These are phyloP conservation scores for Bicyclus anynana DNA, from an alignment of 1,140 invertebrate species.

Conservation along the genomic window DNA sequence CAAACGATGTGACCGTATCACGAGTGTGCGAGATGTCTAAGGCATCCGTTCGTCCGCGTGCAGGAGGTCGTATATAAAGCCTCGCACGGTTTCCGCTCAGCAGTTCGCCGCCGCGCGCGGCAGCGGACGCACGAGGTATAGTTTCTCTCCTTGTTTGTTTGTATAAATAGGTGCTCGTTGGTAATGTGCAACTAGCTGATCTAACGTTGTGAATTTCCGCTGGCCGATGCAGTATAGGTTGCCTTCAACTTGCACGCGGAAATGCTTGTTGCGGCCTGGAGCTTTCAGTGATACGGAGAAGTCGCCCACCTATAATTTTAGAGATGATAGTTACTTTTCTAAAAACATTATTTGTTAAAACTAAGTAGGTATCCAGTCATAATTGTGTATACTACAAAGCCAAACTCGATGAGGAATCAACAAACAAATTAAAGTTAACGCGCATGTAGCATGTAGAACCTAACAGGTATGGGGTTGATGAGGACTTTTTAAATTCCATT, in stretches of 20 bases:
- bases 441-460: too few species aligned
- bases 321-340: not conserved
- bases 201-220: constrained; percentile 96
- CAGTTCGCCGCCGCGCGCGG: constrained; percentile 79
- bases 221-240: constrained; percentile 97
- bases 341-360: not conserved
- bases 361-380: too few species aligned
- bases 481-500: too few species aligned
- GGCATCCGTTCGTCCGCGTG: not conserved
- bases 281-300: constrained; percentile 99
- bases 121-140: constrained; percentile 92
- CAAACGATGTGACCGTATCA: not conserved
- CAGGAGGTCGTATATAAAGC: not conserved
- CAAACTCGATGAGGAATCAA: too few species aligned
- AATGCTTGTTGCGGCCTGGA: constrained; percentile 98
- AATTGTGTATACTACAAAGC: too few species aligned
- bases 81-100: constrained; percentile 35
- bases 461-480: too few species aligned
- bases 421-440: too few species aligned
- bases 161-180: constrained; percentile 99
- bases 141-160: constrained; percentile 95
- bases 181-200: constrained; percentile 99
- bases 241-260: constrained; percentile 97
- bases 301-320: constrained; percentile 91
- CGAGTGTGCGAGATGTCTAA: constrained; percentile 5